A percentile compares a stretch with the other conserved stretches of the same genome.
phyloP scores from a whole-genome alignment of 92 coral and sea anemone species.

The Palythoa grandis region DNA sequence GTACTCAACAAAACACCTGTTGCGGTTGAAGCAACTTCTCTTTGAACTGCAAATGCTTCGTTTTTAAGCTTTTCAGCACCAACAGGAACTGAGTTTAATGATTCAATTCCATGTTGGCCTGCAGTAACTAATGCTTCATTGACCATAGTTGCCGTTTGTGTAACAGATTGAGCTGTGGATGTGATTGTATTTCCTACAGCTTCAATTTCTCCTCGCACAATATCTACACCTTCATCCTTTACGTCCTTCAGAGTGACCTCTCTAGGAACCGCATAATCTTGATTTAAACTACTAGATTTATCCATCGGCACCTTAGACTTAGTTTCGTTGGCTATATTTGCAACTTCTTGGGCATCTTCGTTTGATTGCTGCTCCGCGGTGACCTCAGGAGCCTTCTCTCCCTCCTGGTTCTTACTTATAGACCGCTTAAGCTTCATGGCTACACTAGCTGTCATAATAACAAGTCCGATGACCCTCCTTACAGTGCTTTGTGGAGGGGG shows the following conservation, averaged over 20 bases:
- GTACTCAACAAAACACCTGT: slow-evolving; percentile 27
- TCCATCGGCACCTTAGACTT: neutral
- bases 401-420: slow-evolving; percentile 47
- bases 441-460: slow-evolving; percentile 65
- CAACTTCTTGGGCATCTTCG: neutral
- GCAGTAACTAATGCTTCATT: slow-evolving; percentile 26
- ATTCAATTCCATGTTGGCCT: slow-evolving; percentile 15
- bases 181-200: neutral
- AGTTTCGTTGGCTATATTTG: neutral
- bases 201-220: neutral
- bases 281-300: neutral
- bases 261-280: neutral
- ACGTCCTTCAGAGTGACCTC: slow-evolving; percentile 18
- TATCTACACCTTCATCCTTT: slow-evolving; percentile 24
- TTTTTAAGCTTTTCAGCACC: slow-evolving; percentile 10
- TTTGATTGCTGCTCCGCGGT: slow-evolving; percentile 17
- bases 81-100: slow-evolving; percentile 11
- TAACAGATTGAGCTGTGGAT: slow-evolving; percentile 12
- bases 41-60: slow-evolving; percentile 20
- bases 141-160: neutral
- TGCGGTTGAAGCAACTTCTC: slow-evolving; percentile 33
- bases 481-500: slow-evolving; percentile 58
- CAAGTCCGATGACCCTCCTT: slow-evolving; percentile 72
- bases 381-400: slow-evolving; percentile 19
- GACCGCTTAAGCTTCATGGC: slow-evolving; percentile 63